Percentiles rank a stretch among this genome's conserved stretches.
Conservation (phyloP, 2,113 vertebrate genomes). For the Nansenia antarctica region DNA sequence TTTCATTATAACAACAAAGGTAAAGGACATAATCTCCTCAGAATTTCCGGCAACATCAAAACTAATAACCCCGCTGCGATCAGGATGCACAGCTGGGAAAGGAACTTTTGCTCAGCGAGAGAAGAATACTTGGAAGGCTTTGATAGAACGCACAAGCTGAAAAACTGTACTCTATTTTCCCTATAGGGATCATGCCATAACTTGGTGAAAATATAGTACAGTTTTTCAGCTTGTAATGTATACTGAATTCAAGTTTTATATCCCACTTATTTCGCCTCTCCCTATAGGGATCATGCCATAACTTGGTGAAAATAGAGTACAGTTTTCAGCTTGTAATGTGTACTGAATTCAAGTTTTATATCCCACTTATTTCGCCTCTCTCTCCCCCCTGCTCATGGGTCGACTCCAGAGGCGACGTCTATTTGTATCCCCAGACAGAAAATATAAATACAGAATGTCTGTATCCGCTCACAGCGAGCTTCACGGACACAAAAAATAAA, state of each 20-base stretch:
- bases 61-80: slow-evolving; percentile 68
- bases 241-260: not conserved
- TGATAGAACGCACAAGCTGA: slow-evolving; percentile 22
- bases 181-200: slow-evolving; percentile 2
- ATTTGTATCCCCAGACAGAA: slow-evolving; percentile 65
- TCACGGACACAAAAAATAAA: slow-evolving; percentile 29
- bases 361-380: not conserved
- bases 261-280: not conserved
- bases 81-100: slow-evolving; percentile 80
- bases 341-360: not conserved
- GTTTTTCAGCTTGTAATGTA: not conserved
- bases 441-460: slow-evolving; percentile 66
- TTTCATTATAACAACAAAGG: slow-evolving; percentile 51
- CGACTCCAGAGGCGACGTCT: slow-evolving; percentile 50
- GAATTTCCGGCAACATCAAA: slow-evolving; percentile 79
- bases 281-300: slow-evolving; percentile 1
- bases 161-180: too few relatives aligned
- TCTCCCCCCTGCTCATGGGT: slow-evolving; percentile 44
- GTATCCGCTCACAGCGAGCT: slow-evolving; percentile 48
- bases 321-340: not conserved
- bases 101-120: slow-evolving; percentile 65
- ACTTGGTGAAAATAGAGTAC: slow-evolving; percentile 6
- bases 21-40: slow-evolving; percentile 50
- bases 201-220: slow-evolving; percentile 8
- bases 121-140: slow-evolving; percentile 35